Conservation (phyloP, 2,888 invertebrate species). For the Hemicrepidius hirtus region DNA sequence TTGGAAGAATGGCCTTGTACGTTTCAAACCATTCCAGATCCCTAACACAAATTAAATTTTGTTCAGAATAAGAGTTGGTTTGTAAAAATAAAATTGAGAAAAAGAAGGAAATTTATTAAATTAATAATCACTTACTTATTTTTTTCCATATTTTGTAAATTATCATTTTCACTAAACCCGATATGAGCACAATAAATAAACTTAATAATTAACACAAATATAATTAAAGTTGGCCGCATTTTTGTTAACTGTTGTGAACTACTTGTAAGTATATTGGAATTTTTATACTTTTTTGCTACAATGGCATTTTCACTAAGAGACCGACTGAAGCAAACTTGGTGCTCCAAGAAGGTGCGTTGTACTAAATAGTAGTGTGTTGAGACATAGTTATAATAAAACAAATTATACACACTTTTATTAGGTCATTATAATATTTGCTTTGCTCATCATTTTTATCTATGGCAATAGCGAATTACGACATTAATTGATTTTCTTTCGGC, state of each 20-base stretch:
- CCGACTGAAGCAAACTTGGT: not conserved
- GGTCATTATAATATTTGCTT: constrained; percentile 42
- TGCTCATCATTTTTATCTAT: constrained; percentile 41
- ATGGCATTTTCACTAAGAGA: constrained; percentile 27
- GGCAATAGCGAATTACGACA: constrained; percentile 33
- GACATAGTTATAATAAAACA: constrained; percentile 42
- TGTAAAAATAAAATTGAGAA: too few species aligned
- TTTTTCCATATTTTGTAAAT: constrained; percentile 18
- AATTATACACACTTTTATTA: constrained; percentile 42
- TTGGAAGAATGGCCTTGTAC: too few species aligned
- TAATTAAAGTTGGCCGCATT: constrained; percentile 13
- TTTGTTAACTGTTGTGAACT: not conserved
- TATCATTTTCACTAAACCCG: constrained; percentile 25
- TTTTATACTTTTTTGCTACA: not conserved
- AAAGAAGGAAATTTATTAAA: too few species aligned
- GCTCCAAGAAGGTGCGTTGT: constrained; percentile 21
- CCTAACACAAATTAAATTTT: too few species aligned
- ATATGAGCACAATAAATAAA: constrained; percentile 11
- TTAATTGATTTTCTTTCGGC: constrained; percentile 33
- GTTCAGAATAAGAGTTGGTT: too few species aligned
- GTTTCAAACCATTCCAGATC: too few species aligned
- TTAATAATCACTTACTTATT: not conserved
- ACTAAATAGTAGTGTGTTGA: constrained; percentile 36
- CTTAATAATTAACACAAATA: constrained; percentile 19
- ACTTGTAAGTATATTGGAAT: constrained; percentile 3